Percentiles rank a stretch among this genome's conserved stretches.
Conservation (phyloP, 1,140 invertebrate species). For the Aethina tumida region DNA sequence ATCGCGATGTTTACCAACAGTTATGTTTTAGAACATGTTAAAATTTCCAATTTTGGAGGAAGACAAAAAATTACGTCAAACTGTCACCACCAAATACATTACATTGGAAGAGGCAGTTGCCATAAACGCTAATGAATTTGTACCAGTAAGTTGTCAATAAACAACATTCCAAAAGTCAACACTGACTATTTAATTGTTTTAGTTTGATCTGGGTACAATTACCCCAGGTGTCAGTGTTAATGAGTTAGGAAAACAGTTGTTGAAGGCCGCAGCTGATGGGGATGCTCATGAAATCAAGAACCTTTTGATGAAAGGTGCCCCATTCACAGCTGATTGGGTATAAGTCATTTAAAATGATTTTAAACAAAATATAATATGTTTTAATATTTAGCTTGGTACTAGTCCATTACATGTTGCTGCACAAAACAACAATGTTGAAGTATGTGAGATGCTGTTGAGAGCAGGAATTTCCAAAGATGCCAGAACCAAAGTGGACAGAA, state of each 20-base stretch:
- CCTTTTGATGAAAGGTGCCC: conserved; percentile 79
- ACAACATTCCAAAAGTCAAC: conserved; percentile 7
- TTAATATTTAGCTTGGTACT: conserved; percentile 61
- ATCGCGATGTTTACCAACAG: conserved; percentile 10
- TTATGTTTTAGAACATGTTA: conserved; percentile 29
- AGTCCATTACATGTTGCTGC: conserved; percentile 82
- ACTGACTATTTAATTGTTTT: conserved; percentile 10
- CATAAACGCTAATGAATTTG: conserved; percentile 12
- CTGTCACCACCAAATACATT: conserved; percentile 16
- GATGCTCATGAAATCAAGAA: conserved; percentile 65
- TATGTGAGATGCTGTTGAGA: conserved; percentile 70
- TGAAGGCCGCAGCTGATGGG: conserved; percentile 68
- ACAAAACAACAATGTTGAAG: conserved; percentile 69
- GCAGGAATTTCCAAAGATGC: conserved; percentile 81
- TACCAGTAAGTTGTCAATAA: conserved; percentile 21
- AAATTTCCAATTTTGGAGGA: conserved; percentile 20
- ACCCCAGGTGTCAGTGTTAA: conserved; percentile 20
- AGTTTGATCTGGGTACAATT: conserved; percentile 17
- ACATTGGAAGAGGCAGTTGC: conserved; percentile 6
- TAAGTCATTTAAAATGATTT: conserved; percentile 4
- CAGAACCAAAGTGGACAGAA: conserved; percentile 85
- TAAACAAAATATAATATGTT: background rate
- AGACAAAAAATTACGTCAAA: conserved; percentile 11
- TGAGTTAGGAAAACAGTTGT: conserved; percentile 73
- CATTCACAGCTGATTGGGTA: conserved; percentile 89